phyloP scores from a whole-genome alignment of 1,140 invertebrate genomes.

The Drosophila prosaltans region DNA sequence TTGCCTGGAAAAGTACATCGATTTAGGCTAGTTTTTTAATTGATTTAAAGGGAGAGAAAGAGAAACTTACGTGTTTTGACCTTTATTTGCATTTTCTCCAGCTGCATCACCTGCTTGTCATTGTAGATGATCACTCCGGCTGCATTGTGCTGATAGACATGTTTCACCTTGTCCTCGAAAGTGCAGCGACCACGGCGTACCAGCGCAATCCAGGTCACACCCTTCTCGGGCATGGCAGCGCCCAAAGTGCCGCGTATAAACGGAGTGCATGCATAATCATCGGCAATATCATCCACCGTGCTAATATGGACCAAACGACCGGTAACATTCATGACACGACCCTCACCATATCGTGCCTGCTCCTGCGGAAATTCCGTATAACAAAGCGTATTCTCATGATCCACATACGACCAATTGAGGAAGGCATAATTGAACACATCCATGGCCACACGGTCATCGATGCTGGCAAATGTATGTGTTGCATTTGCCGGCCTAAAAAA shows the following conservation, averaged over 20 bases:
- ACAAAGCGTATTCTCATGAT: slow-evolving; percentile 51
- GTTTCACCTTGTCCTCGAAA: slow-evolving; percentile 89
- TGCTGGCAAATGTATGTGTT: slow-evolving; percentile 56
- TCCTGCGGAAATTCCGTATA: slow-evolving; percentile 83
- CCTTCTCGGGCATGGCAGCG: slow-evolving; percentile 84
- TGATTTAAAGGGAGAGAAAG: too few relatives aligned
- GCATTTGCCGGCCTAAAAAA: slow-evolving; percentile 71
- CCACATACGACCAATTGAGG: slow-evolving; percentile 76
- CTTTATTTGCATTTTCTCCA: slow-evolving; percentile 89
- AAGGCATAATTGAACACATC: slow-evolving; percentile 77
- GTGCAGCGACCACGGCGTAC: slow-evolving; percentile 89
- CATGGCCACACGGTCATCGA: slow-evolving; percentile 67
- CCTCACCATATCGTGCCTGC: slow-evolving; percentile 88
- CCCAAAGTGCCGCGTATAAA: slow-evolving; percentile 85
- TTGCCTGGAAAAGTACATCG: slow-evolving; percentile 84
- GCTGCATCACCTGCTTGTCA: slow-evolving; percentile 86
- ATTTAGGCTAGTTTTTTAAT: too few relatives aligned
- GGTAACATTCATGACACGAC: slow-evolving; percentile 85
- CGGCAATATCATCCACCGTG: slow-evolving; percentile 83
- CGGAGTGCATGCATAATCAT: slow-evolving; percentile 87
- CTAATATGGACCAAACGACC: slow-evolving; percentile 86
- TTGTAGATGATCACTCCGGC: slow-evolving; percentile 91
- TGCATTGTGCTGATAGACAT: slow-evolving; percentile 88
- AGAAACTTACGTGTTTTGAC: slow-evolving; percentile 86
- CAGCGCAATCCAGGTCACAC: slow-evolving; percentile 89